These are phyloP conservation scores for Brachionus rubens DNA, from an alignment of 1,140 invertebrate genomes.

Conservation along the genomic window DNA sequence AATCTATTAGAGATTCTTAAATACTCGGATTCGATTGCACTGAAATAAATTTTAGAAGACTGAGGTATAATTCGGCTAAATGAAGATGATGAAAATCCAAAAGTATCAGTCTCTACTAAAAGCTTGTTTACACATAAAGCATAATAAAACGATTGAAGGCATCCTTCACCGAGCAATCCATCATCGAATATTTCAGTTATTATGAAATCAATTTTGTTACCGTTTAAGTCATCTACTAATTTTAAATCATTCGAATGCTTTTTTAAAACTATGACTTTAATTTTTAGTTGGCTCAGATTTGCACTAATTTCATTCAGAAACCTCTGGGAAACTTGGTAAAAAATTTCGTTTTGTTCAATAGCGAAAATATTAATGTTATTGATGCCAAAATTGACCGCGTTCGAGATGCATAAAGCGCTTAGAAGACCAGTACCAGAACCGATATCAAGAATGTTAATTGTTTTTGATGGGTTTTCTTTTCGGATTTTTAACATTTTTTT, in stretches of 20 bases:
- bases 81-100: not conserved
- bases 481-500: constrained; percentile 16
- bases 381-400: not conserved
- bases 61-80: not conserved
- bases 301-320: constrained; percentile 5
- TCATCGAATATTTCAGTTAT: constrained; percentile 46
- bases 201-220: constrained; percentile 32
- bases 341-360: constrained; percentile 40
- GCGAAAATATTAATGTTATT: constrained; percentile 18
- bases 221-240: not conserved
- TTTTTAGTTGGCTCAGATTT: not conserved
- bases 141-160: constrained; percentile 19
- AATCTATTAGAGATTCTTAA: constrained; percentile 6
- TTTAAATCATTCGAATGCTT: constrained; percentile 31
- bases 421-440: constrained; percentile 37
- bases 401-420: constrained; percentile 4
- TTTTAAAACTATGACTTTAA: constrained; percentile 19
- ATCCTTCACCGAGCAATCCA: constrained; percentile 11
- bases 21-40: constrained; percentile 2
- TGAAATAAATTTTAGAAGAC: not conserved
- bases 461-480: not conserved
- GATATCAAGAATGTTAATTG: constrained; percentile 14
- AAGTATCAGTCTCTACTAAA: not conserved
- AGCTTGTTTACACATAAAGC: constrained; percentile 12
- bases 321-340: constrained; percentile 6